Evolutionary conservation across 2,113 vertebrate species (phyloP).

Genomic region (Gadus macrocephalus): DNA sequence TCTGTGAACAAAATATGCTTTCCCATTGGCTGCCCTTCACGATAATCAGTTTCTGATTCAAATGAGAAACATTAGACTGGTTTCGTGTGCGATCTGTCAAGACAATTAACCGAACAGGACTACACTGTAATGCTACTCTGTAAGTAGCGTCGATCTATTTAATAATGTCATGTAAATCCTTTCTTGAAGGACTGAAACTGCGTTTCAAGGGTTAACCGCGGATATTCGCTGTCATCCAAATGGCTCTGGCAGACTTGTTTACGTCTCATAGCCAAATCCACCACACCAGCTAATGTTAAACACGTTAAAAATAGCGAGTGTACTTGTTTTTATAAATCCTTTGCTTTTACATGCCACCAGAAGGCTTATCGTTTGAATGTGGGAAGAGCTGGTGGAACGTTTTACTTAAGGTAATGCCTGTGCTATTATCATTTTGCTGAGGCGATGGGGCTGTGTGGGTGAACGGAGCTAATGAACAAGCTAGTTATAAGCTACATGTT

Average conservation of each 20-base stretch:
- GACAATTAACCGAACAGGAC: conserved; percentile 18
- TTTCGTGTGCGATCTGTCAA: conserved; percentile 53
- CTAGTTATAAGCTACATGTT: no score
- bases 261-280: background rate
- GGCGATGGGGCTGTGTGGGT: no score
- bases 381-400: no score
- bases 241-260: conserved; percentile 28
- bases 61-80: conserved; percentile 28
- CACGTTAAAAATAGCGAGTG: background rate
- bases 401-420: no score
- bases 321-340: no score
- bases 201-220: background rate
- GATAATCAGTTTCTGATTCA: background rate
- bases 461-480: no score
- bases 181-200: no score
- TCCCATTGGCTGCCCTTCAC: conserved; percentile 30
- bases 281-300: no score
- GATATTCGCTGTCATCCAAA: conserved; percentile 10
- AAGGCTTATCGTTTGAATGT: no score
- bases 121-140: conserved; percentile 2
- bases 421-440: no score
- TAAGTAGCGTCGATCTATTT: conserved; percentile 34
- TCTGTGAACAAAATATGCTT: background rate
- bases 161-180: no score
- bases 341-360: no score